Base-by-base conservation (phyloP, 2,797 vertebrate species). In the Uromys caudimaculatus region DNA sequence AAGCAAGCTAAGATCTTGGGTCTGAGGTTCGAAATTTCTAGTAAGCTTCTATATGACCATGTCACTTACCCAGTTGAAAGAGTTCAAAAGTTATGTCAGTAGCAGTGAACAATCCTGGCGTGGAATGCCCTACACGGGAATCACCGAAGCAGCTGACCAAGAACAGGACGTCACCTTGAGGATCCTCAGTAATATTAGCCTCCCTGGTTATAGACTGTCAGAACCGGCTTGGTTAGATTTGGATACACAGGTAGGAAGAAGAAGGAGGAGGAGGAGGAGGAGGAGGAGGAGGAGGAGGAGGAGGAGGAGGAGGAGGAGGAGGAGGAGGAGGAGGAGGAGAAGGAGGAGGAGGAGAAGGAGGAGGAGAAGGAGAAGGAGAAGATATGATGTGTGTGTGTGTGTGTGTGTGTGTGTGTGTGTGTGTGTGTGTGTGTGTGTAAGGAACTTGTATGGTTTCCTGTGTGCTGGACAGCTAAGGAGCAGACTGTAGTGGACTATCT, bases 21-120 rank as follows among this genome's bases (percentile, higher is more conserved):
- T 50, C 71, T 60, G 76, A 90, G 94, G 64, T 6, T 89, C 13
- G 50, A 54, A 84, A 89, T 87, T 84, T 85, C 84, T 47, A 58
- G 32, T n/a, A 27, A 75, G 56, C 52, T 64, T 41, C 81, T 1
- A 0, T 76, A 24, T 44, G 38, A 71, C 64, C 52, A 2, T 5
- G 69, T 38, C 71, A 47, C 29, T 16, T 19, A 84, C 1, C 7
- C 6, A 85, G 35, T 4, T 44, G 10, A 7, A 1, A 50, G 78
- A 58, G 41, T 81, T 87, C 94, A 38, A 82, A 94, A 41, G 62
- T 29, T 41, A 35, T 2, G 10, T 13, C 44, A 47, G 41, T 67
- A 24, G n/a, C 12, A 24, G 79, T 38, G 75, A 60, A 64, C 64
- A 52, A 38, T 62, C 41, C 82, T 32, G 21, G 8, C n/a, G 50